These are phyloP conservation scores for Teleiodes luculella DNA, from an alignment of 2,888 invertebrate species.

Conservation along the genomic window DNA sequence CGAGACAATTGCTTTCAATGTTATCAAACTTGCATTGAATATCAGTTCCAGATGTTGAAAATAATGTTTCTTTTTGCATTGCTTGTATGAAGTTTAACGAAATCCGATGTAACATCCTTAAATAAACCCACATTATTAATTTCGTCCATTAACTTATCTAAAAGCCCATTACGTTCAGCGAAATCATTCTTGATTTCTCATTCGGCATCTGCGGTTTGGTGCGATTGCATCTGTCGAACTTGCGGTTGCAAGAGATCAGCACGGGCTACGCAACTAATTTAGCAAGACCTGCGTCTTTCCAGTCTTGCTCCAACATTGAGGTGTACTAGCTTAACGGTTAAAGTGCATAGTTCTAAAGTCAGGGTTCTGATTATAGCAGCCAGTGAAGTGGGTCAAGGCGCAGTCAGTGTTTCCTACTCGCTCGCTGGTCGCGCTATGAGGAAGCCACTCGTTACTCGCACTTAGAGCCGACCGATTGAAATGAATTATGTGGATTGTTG, in stretches of 20 bases:
- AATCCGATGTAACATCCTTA: no score
- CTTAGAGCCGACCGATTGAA: conserved; percentile 44
- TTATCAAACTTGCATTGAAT: neutral
- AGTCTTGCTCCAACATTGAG: neutral
- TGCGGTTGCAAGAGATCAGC: conserved; percentile 40
- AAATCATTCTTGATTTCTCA: conserved; percentile 10
- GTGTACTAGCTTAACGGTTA: neutral
- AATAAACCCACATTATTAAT: neutral
- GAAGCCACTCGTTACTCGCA: conserved; percentile 62
- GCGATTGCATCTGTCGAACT: conserved; percentile 39
- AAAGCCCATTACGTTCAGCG: neutral
- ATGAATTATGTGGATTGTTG: conserved; percentile 25
- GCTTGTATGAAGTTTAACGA: no score
- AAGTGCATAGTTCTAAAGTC: neutral
- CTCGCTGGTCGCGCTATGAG: conserved; percentile 43
- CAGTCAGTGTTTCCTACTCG: conserved; percentile 64
- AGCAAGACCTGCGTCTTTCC: neutral
- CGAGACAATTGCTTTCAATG: neutral
- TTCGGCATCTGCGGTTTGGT: conserved; percentile 14
- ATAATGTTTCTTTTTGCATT: neutral
- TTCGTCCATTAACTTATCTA: neutral
- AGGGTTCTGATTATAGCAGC: conserved; percentile 24
- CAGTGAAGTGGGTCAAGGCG: conserved; percentile 69
- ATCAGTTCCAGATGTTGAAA: neutral
- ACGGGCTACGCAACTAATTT: conserved; percentile 17